phyloP scores from a whole-genome alignment of 2,113 vertebrate species.

The Albula glossodonta region DNA sequence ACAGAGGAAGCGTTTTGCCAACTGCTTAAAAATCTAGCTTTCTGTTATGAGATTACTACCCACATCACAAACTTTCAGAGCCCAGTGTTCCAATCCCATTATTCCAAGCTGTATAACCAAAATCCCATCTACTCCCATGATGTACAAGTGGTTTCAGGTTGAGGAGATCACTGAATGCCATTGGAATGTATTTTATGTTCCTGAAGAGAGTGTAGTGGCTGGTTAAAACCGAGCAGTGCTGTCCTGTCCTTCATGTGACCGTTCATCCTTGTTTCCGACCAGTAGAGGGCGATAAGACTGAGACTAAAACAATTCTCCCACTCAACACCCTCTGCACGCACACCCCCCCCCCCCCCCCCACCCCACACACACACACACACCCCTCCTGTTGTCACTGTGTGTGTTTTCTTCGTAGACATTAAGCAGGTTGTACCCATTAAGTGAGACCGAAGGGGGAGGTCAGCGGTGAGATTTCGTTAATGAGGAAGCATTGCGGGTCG shows the following conservation, averaged over 20 bases:
- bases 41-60: neutral
- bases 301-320: conserved; percentile 43
- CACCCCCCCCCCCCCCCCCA: conserved; percentile 34
- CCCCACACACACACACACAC: neutral
- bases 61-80: neutral
- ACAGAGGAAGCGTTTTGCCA: neutral
- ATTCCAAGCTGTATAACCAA: neutral
- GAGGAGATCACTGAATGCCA: neutral
- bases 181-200: conserved; percentile 17
- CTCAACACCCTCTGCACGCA: conserved; percentile 30
- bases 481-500: neutral
- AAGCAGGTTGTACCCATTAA: conserved; percentile 20
- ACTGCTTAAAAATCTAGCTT: neutral
- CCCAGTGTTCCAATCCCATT: neutral
- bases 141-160: neutral
- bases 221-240: neutral
- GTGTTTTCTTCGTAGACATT: neutral
- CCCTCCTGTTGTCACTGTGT: conserved; percentile 29
- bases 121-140: neutral
- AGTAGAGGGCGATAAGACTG: conserved; percentile 69
- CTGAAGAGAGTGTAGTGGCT: neutral
- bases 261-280: conserved; percentile 39
- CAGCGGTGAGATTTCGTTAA: conserved; percentile 3
- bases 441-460: neutral
- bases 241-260: conserved; percentile 13